Conservation (phyloP, 2,888 invertebrate species). For the Nineta flava region DNA sequence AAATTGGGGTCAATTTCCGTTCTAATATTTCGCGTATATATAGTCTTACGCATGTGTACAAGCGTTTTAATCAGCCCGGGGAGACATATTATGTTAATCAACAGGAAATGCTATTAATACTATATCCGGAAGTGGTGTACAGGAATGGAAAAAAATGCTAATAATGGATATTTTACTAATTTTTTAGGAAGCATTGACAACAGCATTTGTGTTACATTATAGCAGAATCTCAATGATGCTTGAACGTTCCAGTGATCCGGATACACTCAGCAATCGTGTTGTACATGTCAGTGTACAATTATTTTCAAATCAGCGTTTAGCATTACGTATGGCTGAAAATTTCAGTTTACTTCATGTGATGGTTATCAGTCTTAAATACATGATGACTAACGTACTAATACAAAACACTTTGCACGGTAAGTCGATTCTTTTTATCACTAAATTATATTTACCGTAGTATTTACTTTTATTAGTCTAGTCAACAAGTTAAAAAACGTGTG, state of each 20-base stretch:
- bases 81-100: no score
- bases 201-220: constrained; percentile 92
- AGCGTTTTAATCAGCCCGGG: no score
- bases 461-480: no score
- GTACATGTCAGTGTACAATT: constrained; percentile 96
- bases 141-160: no score
- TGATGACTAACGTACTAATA: constrained; percentile 86
- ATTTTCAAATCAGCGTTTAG: constrained; percentile 86
- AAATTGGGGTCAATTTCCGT: no score
- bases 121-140: no score
- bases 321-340: constrained; percentile 80
- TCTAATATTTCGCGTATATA: no score
- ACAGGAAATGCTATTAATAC: no score
- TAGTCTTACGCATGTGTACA: no score
- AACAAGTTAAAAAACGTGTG: no score
- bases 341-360: constrained; percentile 82
- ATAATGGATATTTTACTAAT: neutral
- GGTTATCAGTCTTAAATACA: constrained; percentile 76
- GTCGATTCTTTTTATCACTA: constrained; percentile 15
- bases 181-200: constrained; percentile 72
- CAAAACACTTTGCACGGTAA: constrained; percentile 72
- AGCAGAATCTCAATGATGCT: constrained; percentile 85
- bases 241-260: constrained; percentile 70
- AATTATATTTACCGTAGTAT: neutral
- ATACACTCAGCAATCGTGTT: constrained; percentile 85